Evolutionary conservation across 2,888 invertebrate species (phyloP).

Genomic region (Prosapia bicincta): DNA sequence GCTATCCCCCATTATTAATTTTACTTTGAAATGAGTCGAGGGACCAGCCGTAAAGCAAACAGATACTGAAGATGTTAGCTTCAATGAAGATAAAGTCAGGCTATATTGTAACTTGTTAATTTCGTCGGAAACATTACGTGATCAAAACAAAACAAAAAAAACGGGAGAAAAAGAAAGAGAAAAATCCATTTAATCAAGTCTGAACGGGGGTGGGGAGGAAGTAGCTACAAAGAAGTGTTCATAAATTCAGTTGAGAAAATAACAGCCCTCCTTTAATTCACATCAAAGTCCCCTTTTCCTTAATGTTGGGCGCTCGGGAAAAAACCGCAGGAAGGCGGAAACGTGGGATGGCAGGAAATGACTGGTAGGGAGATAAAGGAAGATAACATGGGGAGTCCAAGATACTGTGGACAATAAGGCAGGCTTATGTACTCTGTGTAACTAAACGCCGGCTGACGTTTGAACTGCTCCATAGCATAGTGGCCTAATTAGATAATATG

Average conservation of each 20-base stretch:
- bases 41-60: neutral
- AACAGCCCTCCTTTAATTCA: neutral
- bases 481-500: too few relatives aligned
- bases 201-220: neutral
- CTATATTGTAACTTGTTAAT: constrained; percentile 2
- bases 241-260: constrained; percentile 2
- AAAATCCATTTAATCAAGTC: neutral
- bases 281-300: neutral
- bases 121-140: neutral
- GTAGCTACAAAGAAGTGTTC: neutral
- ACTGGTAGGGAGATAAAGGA: neutral
- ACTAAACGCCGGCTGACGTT: too few relatives aligned
- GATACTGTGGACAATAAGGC: neutral
- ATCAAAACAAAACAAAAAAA: neutral
- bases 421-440: too few relatives aligned
- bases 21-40: neutral
- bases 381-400: neutral
- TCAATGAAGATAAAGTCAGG: neutral
- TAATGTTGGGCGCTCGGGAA: neutral
- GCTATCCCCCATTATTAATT: neutral
- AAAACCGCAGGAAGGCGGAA: neutral
- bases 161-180: neutral
- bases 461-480: too few relatives aligned
- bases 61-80: neutral
- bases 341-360: neutral